Evolutionary conservation across 2,797 vertebrate genomes (phyloP), one percentile per base, ranked within the genome.

Genomic region (Apogon talboti): DNA sequence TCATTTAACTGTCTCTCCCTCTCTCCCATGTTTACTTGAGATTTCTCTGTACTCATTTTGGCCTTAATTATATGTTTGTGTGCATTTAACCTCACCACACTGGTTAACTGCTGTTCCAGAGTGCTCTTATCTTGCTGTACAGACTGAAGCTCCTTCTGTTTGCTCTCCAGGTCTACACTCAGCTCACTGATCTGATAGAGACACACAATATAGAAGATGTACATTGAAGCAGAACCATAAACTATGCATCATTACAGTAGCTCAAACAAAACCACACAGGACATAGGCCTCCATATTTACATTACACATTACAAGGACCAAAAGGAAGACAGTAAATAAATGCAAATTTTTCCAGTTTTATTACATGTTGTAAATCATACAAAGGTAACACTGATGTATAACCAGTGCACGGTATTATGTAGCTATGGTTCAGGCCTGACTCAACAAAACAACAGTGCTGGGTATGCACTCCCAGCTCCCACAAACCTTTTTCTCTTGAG

Each of bases 121-220:
- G 92, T 90, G 0, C 66, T 92, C 64, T 94, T 94, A 16, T 95
- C 92, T 15, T 96, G 93, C 55, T 71, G 76, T 1, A 67, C 28
- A 21, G 91, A 84, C 61, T 92, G 95, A 42, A 95, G 66, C 75
- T 93, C 95, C 69, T 97, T 96, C 30, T 95, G 88, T 49, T 93
- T 93, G 58, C 93, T 93, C 85, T 96, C 96, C 60, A 96, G 51
- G 58, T 96, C 94, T 0, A 96, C 94, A 74, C 76, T 96, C 93
- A 55, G 92, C 91, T 1, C 93, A 73, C 91, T 96, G 93, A 50
- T 92, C 87, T 66, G 93, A 89, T 0, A 75, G 52, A 0, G 91
- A 93, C 81, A 93, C 92, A 82, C 80, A 90, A 70, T 89, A 83
- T 82, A 92, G 57, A 93, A 48, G 28, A 46, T 33, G 11, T 35